Conservation (phyloP, 2,113 vertebrate genomes). For the Lophura nycthemera region DNA sequence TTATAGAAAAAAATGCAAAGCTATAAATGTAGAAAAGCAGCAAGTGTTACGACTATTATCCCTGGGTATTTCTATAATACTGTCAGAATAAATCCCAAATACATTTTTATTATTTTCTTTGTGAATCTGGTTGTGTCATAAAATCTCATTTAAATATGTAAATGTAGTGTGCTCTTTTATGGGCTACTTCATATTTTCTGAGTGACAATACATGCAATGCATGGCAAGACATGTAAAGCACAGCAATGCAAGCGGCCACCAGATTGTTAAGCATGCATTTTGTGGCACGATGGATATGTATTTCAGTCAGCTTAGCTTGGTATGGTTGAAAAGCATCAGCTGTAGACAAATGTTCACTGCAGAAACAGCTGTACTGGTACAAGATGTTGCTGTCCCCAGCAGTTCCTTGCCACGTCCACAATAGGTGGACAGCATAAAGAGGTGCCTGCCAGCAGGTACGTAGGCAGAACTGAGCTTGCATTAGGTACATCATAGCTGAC, state of each 20-base stretch:
- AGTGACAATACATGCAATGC: not conserved
- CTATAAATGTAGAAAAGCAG: constrained; percentile 51
- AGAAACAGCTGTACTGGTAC: not conserved
- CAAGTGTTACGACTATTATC: constrained; percentile 35
- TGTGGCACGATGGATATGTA: not conserved
- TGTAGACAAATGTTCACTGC: not conserved
- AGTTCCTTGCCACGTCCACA: not conserved
- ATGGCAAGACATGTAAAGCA: not conserved
- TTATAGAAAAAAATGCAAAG: constrained; percentile 49
- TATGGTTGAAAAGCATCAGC: not conserved
- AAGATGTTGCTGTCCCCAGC: not conserved
- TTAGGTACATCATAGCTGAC: accelerated
- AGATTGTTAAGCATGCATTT: not conserved
- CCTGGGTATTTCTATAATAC: constrained; percentile 45
- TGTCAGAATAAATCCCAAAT: constrained; percentile 56
- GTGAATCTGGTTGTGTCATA: constrained; percentile 41
- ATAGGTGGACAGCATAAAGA: not conserved
- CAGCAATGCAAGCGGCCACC: not conserved
- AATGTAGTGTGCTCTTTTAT: constrained; percentile 21
- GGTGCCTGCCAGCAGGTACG: not conserved
- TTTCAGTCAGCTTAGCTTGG: not conserved
- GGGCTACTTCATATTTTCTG: constrained; percentile 24
- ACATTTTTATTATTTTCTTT: constrained; percentile 48
- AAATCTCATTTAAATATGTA: constrained; percentile 51
- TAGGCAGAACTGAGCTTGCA: not conserved